These are phyloP conservation scores for Drosophila affinis DNA, from an alignment of 2,888 invertebrate species.

Conservation along the genomic window DNA sequence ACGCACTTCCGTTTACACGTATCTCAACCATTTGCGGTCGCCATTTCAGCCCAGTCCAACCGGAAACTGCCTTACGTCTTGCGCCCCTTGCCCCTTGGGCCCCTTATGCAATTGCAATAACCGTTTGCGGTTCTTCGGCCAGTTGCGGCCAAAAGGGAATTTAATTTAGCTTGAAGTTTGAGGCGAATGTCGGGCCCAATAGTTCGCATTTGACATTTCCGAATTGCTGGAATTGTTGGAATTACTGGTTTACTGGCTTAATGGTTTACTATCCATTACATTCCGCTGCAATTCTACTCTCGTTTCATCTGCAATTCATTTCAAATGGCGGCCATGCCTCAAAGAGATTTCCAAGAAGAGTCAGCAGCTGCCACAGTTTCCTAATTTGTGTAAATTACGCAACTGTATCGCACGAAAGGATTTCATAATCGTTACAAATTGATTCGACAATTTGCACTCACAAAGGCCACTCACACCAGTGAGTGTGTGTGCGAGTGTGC, in stretches of 20 bases:
- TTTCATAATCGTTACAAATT: constrained; percentile 49
- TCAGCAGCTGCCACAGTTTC: not conserved
- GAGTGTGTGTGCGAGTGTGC: no score
- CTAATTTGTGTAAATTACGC: constrained; percentile 40
- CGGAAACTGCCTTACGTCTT: not conserved
- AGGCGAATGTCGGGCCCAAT: constrained; percentile 7
- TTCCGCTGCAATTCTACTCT: constrained; percentile 1
- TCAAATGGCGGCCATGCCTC: not conserved
- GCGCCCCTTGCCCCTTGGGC: not conserved
- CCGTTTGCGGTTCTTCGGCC: constrained; percentile 56
- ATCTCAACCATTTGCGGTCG: constrained; percentile 53
- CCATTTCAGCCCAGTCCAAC: constrained; percentile 9
- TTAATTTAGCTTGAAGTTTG: constrained; percentile 65
- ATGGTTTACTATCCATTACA: not conserved
- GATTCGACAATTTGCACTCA: constrained; percentile 45
- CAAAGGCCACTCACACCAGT: not conserved
- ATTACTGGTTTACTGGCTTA: constrained; percentile 3
- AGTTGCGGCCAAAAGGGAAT: constrained; percentile 62
- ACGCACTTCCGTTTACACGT: constrained; percentile 37
- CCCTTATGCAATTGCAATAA: constrained; percentile 67
- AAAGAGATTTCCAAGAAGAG: no score
- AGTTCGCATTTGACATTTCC: constrained; percentile 4
- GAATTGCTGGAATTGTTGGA: constrained; percentile 20
- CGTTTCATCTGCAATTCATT: constrained; percentile 7
- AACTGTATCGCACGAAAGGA: constrained; percentile 23